phyloP scores from a whole-genome alignment of 2,797 vertebrate genomes.

The Syngnathus acus region DNA sequence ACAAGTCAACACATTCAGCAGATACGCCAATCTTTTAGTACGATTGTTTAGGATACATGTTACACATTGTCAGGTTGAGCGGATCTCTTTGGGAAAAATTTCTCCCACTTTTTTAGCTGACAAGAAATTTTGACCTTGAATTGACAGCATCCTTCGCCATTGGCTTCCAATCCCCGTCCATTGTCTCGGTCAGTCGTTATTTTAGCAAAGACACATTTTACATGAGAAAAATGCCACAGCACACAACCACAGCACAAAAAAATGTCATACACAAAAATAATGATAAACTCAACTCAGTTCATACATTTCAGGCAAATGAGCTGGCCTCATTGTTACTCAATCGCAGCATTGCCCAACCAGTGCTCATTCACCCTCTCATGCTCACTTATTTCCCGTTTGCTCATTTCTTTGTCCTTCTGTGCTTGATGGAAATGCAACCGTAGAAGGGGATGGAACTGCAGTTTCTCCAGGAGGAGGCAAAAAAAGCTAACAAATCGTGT shows the following conservation, averaged over 20 bases:
- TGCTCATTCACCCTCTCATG: conserved; percentile 20
- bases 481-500: conserved; percentile 35
- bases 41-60: no score
- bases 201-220: no score
- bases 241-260: no score
- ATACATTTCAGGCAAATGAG: conserved; percentile 41
- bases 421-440: conserved; percentile 49
- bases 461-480: conserved; percentile 51
- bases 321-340: conserved; percentile 54
- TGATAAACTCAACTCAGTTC: not conserved
- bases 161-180: no score
- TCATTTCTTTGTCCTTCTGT: not conserved
- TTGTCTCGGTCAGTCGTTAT: no score
- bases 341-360: conserved; percentile 30
- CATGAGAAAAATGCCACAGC: no score
- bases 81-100: not conserved
- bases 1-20: no score
- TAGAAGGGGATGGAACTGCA: conserved; percentile 36
- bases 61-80: no score
- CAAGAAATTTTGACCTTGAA: no score
- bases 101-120: not conserved
- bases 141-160: no score
- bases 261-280: no score
- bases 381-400: conserved; percentile 27
- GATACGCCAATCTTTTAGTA: no score